Evolutionary conservation across 2,888 invertebrate species (phyloP).

Genomic region (Empis livida): DNA sequence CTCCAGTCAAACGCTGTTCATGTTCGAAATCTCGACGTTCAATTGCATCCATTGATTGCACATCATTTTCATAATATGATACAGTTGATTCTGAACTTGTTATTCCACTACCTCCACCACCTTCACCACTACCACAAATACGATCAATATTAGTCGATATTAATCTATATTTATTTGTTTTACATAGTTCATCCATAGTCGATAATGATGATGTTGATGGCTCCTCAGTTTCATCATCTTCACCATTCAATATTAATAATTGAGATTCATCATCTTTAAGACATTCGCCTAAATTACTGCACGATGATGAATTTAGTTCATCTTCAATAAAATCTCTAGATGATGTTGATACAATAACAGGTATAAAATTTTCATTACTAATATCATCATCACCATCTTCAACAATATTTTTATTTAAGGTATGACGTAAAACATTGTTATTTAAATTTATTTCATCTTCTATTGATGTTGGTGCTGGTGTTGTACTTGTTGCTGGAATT

Average conservation of each 20-base stretch:
- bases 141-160: too few species aligned
- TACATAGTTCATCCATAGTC: too few species aligned
- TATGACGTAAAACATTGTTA: constrained; percentile 2
- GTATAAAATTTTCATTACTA: too few species aligned
- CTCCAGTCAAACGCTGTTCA: constrained; percentile 33
- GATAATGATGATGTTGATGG: too few species aligned
- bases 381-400: too few species aligned
- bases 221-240: too few species aligned
- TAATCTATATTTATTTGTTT: too few species aligned
- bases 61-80: constrained; percentile 20
- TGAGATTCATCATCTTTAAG: too few species aligned
- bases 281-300: constrained; percentile 4
- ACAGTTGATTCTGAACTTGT: constrained; percentile 6
- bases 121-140: constrained; percentile 1
- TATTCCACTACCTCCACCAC: not conserved
- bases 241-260: too few species aligned
- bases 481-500: constrained; percentile 8
- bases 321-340: not conserved
- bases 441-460: not conserved
- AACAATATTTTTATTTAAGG: too few species aligned
- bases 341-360: constrained; percentile 2
- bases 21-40: constrained; percentile 34
- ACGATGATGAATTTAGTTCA: constrained; percentile 7
- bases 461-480: constrained; percentile 9
- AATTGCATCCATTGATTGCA: constrained; percentile 34